Conservation (phyloP, 2,888 invertebrate species). For the Copidosoma aretas region DNA sequence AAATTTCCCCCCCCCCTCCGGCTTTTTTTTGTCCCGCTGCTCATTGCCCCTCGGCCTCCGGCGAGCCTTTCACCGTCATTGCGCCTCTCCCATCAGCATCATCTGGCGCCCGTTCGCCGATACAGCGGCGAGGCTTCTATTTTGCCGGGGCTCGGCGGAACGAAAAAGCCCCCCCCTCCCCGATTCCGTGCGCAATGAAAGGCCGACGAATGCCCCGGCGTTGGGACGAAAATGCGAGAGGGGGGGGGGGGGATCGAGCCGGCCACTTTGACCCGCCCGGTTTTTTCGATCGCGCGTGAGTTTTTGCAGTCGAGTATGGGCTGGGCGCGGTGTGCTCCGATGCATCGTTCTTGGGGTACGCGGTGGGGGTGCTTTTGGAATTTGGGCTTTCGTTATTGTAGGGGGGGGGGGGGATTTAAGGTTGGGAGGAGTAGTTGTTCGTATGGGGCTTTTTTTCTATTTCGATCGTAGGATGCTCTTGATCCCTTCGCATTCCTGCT, state of each 20-base stretch:
- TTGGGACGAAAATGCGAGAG: constrained; percentile 26
- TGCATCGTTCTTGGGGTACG: too few relatives aligned
- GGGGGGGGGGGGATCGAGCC: neutral
- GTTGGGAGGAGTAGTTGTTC: too few relatives aligned
- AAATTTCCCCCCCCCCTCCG: neutral
- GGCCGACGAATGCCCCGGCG: constrained; percentile 33
- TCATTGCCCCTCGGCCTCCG: neutral
- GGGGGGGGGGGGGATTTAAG: too few relatives aligned
- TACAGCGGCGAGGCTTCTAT: constrained; percentile 22
- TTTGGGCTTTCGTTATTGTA: too few relatives aligned
- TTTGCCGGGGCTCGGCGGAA: constrained; percentile 19
- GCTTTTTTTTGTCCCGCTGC: neutral
- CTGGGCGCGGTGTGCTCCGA: too few relatives aligned
- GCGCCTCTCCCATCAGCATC: constrained; percentile 3
- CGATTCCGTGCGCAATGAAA: constrained; percentile 36
- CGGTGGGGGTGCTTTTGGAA: too few relatives aligned
- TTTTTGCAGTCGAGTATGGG: too few relatives aligned
- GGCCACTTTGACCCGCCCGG: neutral
- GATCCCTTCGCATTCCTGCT: too few relatives aligned
- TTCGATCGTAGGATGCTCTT: too few relatives aligned
- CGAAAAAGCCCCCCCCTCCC: constrained; percentile 8
- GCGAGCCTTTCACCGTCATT: neutral
- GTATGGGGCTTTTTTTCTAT: too few relatives aligned
- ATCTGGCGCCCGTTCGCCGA: constrained; percentile 1
- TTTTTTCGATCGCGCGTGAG: neutral